Evolutionary conservation across 1,140 invertebrate genomes (phyloP).

Genomic region (Cherax destructor): DNA sequence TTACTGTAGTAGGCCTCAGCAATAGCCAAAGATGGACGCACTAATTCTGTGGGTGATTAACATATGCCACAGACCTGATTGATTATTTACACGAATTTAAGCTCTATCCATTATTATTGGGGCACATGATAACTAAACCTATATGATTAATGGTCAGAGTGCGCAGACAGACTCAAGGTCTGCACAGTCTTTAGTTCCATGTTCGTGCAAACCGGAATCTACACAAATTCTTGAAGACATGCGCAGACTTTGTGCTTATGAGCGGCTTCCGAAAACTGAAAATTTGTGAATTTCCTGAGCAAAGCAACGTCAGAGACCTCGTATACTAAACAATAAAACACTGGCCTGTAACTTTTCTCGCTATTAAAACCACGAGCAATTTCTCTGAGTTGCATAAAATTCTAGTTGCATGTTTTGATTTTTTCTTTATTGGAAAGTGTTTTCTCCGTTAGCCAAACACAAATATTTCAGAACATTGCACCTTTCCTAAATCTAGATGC

Average conservation of each 20-base stretch:
- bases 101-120: neutral
- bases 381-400: neutral
- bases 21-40: neutral
- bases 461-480: no score
- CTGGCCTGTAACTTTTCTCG: no score
- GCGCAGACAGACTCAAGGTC: neutral
- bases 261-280: neutral
- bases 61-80: neutral
- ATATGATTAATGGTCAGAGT: neutral
- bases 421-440: neutral
- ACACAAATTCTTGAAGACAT: neutral
- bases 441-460: no score
- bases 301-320: neutral
- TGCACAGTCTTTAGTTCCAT: neutral
- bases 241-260: conserved; percentile 8
- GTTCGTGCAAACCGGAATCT: neutral
- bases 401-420: neutral
- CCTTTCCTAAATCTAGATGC: no score
- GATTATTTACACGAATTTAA: neutral
- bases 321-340: neutral
- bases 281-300: neutral
- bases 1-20: neutral
- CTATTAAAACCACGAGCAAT: neutral
- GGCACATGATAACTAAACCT: neutral
- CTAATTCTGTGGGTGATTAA: neutral